Conservation (phyloP, 2,113 vertebrate species). For the Pedionomus torquatus region DNA sequence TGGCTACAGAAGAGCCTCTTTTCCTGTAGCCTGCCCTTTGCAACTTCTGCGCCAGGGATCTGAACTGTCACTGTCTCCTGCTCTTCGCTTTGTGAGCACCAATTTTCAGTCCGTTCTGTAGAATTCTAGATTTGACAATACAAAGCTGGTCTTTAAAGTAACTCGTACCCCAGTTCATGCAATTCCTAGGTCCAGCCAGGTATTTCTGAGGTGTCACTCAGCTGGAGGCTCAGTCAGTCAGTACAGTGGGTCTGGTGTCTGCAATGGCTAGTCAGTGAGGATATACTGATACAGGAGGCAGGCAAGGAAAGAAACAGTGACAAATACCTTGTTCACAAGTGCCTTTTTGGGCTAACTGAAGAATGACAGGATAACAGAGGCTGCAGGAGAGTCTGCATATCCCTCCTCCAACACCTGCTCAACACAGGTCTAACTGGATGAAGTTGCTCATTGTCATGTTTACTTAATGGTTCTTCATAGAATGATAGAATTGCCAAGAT, state of each 20-base stretch:
- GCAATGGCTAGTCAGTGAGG: neutral
- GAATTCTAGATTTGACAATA: neutral
- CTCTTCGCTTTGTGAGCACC: neutral
- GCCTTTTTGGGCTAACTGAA: neutral
- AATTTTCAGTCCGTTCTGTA: neutral
- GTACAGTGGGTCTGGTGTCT: neutral
- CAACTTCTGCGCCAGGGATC: neutral
- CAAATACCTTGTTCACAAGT: neutral
- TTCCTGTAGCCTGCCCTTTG: neutral
- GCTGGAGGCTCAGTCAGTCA: neutral
- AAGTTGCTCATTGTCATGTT: neutral
- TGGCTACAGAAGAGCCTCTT: neutral
- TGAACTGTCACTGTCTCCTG: neutral
- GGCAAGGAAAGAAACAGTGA: neutral
- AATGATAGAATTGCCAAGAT: too few species aligned
- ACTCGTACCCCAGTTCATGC: neutral
- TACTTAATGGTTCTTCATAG: neutral
- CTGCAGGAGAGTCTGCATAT: neutral
- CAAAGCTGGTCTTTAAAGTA: neutral
- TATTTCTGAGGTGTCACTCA: neutral
- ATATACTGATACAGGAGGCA: neutral
- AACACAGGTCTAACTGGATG: neutral
- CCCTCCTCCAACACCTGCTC: neutral
- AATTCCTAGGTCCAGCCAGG: neutral
- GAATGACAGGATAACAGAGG: neutral